Conservation (phyloP, 2,888 invertebrate genomes). For the Mellilla xanthometata region DNA sequence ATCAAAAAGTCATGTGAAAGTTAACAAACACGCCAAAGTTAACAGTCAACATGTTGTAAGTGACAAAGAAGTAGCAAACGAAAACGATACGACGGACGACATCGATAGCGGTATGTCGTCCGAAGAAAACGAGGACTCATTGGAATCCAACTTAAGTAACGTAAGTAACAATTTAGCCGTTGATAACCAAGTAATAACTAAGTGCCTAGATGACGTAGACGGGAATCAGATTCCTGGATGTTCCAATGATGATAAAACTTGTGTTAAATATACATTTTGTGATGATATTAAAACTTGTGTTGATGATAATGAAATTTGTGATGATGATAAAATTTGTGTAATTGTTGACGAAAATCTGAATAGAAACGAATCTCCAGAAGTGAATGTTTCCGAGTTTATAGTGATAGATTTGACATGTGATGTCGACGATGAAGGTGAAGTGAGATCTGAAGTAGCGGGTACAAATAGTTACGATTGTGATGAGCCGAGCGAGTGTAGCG, state of each 20-base stretch:
- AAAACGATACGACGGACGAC: constrained; percentile 36
- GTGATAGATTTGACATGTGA: constrained; percentile 75
- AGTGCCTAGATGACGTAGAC: constrained; percentile 73
- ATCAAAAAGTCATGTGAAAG: constrained; percentile 7
- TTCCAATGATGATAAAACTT: constrained; percentile 55
- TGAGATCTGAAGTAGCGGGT: constrained; percentile 46
- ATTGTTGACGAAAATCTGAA: constrained; percentile 38
- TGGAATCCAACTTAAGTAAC: constrained; percentile 51
- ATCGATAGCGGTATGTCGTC: constrained; percentile 76
- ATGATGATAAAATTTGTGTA: constrained; percentile 52
- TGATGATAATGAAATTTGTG: constrained; percentile 40
- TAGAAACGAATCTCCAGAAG: constrained; percentile 22
- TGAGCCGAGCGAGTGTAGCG: constrained; percentile 59
- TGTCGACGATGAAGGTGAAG: constrained; percentile 51
- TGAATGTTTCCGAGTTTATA: constrained; percentile 58
- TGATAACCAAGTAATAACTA: constrained; percentile 54
- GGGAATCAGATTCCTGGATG: constrained; percentile 78
- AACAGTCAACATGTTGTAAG: constrained; percentile 17
- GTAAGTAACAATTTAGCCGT: constrained; percentile 44
- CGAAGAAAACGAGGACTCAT: constrained; percentile 71
- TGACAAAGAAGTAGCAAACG: constrained; percentile 31
- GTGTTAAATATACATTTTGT: not conserved
- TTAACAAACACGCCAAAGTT: constrained; percentile 16
- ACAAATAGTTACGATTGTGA: constrained; percentile 59
- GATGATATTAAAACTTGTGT: constrained; percentile 50